phyloP scores from a whole-genome alignment of 2,113 vertebrate species.

The Suricata suricatta region DNA sequence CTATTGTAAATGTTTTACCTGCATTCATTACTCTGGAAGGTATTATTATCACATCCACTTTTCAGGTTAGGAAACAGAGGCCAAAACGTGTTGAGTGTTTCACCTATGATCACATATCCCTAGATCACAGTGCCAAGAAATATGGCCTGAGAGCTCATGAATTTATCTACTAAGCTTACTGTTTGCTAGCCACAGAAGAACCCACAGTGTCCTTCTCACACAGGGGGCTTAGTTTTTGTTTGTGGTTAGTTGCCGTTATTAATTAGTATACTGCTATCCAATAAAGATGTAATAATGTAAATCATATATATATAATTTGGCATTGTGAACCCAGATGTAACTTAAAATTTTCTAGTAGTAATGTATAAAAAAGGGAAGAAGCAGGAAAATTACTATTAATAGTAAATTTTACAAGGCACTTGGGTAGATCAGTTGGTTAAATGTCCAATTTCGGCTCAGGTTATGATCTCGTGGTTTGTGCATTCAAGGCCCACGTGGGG shows the following conservation, averaged over 20 bases:
- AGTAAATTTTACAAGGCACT: not conserved
- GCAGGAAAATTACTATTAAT: not conserved
- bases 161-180: not conserved
- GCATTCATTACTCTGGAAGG: not conserved
- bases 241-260: not conserved
- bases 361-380: not conserved
- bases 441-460: not conserved
- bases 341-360: not conserved
- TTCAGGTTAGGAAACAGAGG: not conserved
- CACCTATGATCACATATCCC: not conserved
- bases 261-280: not conserved
- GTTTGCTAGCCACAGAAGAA: not conserved
- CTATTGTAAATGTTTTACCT: not conserved
- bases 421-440: not conserved
- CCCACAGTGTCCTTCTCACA: not conserved
- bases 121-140: fast-evolving
- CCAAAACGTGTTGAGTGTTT: not conserved
- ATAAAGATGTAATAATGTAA: not conserved
- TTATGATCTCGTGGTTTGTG: not conserved
- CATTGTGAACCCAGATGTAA: not conserved
- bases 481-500: not conserved
- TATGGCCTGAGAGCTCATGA: not conserved
- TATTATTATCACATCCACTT: not conserved
- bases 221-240: too few species aligned
- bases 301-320: not conserved